Conservation (phyloP, 2,888 invertebrate species). For the Rhaphigaster nebulosa region DNA sequence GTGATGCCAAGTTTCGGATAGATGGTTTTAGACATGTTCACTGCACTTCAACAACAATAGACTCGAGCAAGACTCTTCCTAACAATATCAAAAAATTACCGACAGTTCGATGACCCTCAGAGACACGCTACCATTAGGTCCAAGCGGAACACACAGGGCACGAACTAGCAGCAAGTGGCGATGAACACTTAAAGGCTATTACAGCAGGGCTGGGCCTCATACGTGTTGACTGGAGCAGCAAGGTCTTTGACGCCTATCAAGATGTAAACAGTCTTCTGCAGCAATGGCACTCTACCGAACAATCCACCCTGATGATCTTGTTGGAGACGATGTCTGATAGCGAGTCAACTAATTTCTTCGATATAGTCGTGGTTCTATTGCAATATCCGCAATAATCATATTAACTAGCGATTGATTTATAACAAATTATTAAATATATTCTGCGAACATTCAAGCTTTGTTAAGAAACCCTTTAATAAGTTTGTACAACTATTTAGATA, state of each 20-base stretch:
- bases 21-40: neutral
- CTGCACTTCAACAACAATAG: neutral
- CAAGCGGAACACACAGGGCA: neutral
- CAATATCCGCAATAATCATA: neutral
- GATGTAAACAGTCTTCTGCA: neutral
- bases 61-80: neutral
- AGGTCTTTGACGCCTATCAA: neutral
- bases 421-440: no score
- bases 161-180: neutral
- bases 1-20: no score
- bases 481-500: no score
- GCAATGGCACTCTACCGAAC: neutral
- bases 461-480: no score
- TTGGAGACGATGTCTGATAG: neutral
- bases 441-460: no score
- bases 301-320: neutral
- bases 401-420: no score
- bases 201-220: neutral
- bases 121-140: neutral
- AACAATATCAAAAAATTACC: neutral
- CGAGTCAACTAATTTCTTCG: neutral
- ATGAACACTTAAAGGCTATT: neutral
- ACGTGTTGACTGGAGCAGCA: neutral
- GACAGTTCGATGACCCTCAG: neutral
- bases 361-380: neutral